Base-by-base conservation (phyloP, 92 coral and sea anemone species). In the Siderastrea siderea region DNA sequence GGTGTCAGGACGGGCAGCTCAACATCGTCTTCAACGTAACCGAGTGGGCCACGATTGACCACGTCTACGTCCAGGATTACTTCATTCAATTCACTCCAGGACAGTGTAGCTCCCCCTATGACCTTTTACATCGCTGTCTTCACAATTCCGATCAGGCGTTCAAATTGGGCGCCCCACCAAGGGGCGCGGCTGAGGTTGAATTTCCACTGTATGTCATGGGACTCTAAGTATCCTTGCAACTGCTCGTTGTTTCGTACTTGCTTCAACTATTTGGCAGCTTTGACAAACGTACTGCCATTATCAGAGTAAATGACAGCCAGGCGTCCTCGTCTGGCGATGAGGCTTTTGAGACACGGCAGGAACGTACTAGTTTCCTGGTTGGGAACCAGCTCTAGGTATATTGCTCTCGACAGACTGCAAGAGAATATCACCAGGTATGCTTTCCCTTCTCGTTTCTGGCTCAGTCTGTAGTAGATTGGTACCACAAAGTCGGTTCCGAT, bases 81-180 rank as follows among this genome's bases (percentile, higher is more conserved):
- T 75, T 91, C 73, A 87, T 58, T 91, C 73, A 91, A 81, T 48
- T 91, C 85, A 43, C 64, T 46, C 91, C 91, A 91, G 74, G 74
- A 70, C 44, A 91, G 88, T 11, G 81, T 80, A 2, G 87, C 94
- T 55, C 84, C 74, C 48, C 91, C 94, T 17, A 86, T 79, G 53
- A 46, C 75, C 82, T 90, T 90, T 67, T 78, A 85, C 66, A 90
- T 71, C 8, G 82, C 82, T 58, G 68, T 70, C 74, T 81, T 86
- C 46, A 81, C 88, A 11, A 86, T 65, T 12, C 88, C 91, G 46
- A 91, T 77, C 5, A 91, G 85, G 51, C 93, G 77, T 62, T 85
- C 93, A 55, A 90, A 90, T 52, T 90, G 92, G 7, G 89, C 94
- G 71, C 94, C 92, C 90, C 38, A 26, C 90, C 90, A 90, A n/a